Percentiles rank a stretch among this genome's conserved stretches.
Evolutionary conservation across 2,888 invertebrate species (phyloP).

Genomic region (Tiphia femorata): DNA sequence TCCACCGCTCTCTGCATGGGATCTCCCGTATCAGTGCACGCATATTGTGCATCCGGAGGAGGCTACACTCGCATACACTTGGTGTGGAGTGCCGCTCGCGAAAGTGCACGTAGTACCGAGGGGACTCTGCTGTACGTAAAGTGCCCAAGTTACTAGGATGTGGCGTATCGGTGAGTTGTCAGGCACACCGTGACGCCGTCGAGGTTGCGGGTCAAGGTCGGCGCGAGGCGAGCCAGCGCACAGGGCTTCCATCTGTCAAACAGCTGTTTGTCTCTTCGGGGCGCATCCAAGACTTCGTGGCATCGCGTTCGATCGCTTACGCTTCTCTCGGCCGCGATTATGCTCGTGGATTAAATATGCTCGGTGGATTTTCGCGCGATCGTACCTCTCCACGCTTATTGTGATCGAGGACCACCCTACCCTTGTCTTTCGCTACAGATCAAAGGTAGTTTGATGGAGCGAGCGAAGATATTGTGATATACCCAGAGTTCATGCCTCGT

Average conservation of each 20-base stretch:
- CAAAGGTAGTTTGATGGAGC: too few species aligned
- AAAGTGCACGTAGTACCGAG: conserved; percentile 6
- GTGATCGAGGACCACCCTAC: too few species aligned
- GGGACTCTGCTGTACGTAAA: conserved; percentile 22
- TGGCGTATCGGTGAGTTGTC: conserved; percentile 63
- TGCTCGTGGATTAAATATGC: too few species aligned
- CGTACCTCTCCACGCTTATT: too few species aligned
- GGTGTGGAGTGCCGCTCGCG: conserved; percentile 22
- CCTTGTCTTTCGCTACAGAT: too few species aligned
- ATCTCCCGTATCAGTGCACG: conserved; percentile 21
- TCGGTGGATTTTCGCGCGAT: too few species aligned
- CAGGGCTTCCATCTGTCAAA: conserved; percentile 64
- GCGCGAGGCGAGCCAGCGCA: conserved; percentile 19
- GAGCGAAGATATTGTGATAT: too few species aligned
- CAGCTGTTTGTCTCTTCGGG: conserved; percentile 65
- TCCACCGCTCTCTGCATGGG: conserved; percentile 10
- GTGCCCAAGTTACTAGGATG: conserved; percentile 53
- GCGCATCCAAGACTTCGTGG: conserved; percentile 38
- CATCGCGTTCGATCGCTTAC: too few species aligned
- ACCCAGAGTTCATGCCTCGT: too few species aligned
- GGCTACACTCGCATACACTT: conserved; percentile 19
- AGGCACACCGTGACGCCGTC: conserved; percentile 42
- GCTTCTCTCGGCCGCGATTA: too few species aligned
- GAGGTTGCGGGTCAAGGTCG: conserved; percentile 68
- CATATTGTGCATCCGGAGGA: conserved; percentile 19